Base-by-base conservation (phyloP, 2,888 invertebrate species). In the Synanthedon formicaeformis region DNA sequence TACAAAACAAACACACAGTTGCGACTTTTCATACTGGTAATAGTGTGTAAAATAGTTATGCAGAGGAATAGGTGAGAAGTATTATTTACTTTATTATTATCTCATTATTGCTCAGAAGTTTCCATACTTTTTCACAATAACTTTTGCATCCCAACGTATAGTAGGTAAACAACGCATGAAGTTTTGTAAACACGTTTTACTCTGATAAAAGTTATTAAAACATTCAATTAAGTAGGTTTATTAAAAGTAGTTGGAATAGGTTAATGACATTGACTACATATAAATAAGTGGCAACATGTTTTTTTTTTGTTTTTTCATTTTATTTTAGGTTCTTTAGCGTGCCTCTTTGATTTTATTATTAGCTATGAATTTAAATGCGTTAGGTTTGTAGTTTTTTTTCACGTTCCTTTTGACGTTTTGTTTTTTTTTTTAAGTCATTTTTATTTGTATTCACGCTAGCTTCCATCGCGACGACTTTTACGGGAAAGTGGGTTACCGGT, bases 401-500 rank as follows among this genome's bases (percentile, higher is more conserved):
- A 23, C 23, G 23, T 57, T 56, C 57, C 51, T 50, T 51, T 56
- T 8, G 11, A 12, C n/a, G 55, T 58, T 62, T 58, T 60, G 50
- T 56, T 56, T 59, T 51, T 16, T 51, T 16, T 16, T 55, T 54
- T 54, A 34, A 34, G 54, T 58, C 48, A 53, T 57, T 58, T 45
- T 59, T 58, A 50, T 54, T 55, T 58, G 54, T 71, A 45, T 45
- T 12, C 67, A 69, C 64, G 69, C 62, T 81, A 85, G 81, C 75
- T 79, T 71, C 65, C 74, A 73, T 56, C 79, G 77, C 59, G 82
- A 84, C 63, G 81, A 82, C 63, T 75, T 73, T 80, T 76, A 75
- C 69, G 83, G 75, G 66, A 78, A 76, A 73, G 69, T 77, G 70
- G 61, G 71, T 69, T 79, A 70, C 80, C 89, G 91, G 78, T 88